Percentiles rank a stretch among this genome's conserved stretches.
These are phyloP conservation scores for Oxyura jamaicensis DNA, from an alignment of 2,113 vertebrate genomes.

Conservation along the genomic window DNA sequence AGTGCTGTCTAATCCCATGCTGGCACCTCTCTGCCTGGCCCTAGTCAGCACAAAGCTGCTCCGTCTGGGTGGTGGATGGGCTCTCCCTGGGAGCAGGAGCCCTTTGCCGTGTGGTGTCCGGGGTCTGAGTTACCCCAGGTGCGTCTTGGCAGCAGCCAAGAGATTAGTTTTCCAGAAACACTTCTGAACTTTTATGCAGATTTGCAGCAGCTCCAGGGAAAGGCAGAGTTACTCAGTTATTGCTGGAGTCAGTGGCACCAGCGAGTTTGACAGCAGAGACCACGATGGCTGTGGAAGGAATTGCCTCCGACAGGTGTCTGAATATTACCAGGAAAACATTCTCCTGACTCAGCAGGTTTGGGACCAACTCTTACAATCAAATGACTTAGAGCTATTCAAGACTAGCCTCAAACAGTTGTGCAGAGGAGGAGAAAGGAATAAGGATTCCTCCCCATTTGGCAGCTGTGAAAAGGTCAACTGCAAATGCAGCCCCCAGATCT, in stretches of 20 bases:
- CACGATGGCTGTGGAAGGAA: background rate
- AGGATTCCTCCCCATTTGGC: conserved; percentile 26
- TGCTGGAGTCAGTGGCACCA: conserved; percentile 18
- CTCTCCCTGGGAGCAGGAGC: background rate
- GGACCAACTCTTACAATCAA: conserved; percentile 18
- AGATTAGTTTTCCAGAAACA: background rate
- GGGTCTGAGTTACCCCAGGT: background rate
- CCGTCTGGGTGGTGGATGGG: background rate
- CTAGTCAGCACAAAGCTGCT: background rate
- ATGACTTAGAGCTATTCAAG: conserved; percentile 29
- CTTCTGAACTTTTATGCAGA: background rate
- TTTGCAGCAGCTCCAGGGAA: background rate
- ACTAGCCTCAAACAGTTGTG: conserved; percentile 31
- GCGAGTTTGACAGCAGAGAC: background rate
- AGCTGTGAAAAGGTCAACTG: conserved; percentile 38
- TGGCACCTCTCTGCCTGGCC: conserved; percentile 25
- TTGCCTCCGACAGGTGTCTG: conserved; percentile 50
- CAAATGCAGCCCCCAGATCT: conserved; percentile 15
- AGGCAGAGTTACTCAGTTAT: background rate
- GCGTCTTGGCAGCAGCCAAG: background rate
- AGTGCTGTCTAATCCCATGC: conserved; percentile 42
- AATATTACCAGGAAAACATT: conserved; percentile 20
- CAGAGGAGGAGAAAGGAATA: conserved; percentile 13
- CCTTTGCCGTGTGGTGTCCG: background rate
- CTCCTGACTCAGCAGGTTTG: conserved; percentile 25